Percentiles rank a stretch among this genome's conserved stretches.
Conservation (phyloP, 1,140 invertebrate genomes). For the Yoshiicerus persimilis region DNA sequence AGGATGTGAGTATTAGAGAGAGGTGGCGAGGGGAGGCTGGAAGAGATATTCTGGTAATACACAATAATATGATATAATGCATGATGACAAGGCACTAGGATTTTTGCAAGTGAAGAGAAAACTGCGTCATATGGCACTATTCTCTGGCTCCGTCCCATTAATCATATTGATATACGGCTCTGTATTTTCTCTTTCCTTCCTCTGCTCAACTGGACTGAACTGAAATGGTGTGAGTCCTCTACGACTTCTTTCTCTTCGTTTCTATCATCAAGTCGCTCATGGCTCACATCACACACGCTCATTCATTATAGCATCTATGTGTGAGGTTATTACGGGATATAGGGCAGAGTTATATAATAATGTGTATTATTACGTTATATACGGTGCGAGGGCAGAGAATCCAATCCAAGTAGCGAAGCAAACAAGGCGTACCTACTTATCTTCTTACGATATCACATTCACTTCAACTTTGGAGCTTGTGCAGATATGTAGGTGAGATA, state of each 20-base stretch:
- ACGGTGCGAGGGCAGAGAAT: neutral
- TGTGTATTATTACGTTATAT: neutral
- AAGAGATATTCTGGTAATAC: slow-evolving; percentile 2
- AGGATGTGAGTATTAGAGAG: neutral
- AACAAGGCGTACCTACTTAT: neutral
- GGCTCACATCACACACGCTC: neutral
- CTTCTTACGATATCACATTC: neutral
- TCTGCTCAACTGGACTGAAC: neutral
- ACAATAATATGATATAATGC: slow-evolving; percentile 27
- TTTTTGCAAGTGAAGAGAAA: slow-evolving; percentile 16
- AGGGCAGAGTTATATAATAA: neutral
- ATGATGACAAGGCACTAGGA: slow-evolving; percentile 26
- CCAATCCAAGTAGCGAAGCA: too few relatives aligned
- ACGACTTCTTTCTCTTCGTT: neutral
- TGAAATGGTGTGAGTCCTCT: neutral
- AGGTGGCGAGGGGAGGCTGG: neutral
- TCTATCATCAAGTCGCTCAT: slow-evolving; percentile 5
- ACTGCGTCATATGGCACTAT: slow-evolving; percentile 43
- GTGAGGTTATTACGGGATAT: neutral
- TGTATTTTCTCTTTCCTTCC: slow-evolving; percentile 26
- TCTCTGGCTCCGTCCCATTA: slow-evolving; percentile 43
- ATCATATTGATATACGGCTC: slow-evolving; percentile 49
- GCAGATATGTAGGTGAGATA: neutral
- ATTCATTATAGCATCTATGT: neutral
- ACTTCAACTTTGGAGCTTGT: neutral